phyloP scores from a whole-genome alignment of 1,140 invertebrate species.

The Teleogryllus occipitalis region DNA sequence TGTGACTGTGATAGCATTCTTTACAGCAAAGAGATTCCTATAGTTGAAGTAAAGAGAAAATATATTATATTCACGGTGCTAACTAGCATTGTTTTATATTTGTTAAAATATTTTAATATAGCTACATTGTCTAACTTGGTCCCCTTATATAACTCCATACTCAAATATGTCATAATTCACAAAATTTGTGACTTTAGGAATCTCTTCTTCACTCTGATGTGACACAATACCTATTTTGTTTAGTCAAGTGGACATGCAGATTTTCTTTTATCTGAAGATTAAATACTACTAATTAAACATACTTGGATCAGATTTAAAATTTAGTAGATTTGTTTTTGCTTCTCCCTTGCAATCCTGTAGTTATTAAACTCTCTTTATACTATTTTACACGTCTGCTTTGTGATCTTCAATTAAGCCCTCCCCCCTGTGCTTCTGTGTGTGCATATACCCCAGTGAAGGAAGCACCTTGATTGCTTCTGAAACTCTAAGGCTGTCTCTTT shows the following conservation, averaged over 20 bases:
- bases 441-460: background rate
- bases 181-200: background rate
- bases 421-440: background rate
- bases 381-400: background rate
- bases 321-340: background rate
- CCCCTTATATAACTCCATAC: background rate
- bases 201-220: background rate
- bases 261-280: background rate
- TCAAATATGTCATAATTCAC: background rate
- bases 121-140: background rate
- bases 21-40: slow-evolving; percentile 1
- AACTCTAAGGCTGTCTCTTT: background rate
- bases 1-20: background rate
- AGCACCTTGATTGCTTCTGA: background rate
- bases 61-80: background rate
- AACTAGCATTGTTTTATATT: no score
- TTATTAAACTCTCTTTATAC: background rate
- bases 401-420: background rate
- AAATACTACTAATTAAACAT: background rate
- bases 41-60: background rate
- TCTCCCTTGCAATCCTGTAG: background rate
- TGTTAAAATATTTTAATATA: no score
- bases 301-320: background rate
- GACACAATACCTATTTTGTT: background rate
- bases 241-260: background rate